These are phyloP conservation scores for Melanerpes formicivorus DNA, from an alignment of 2,113 vertebrate species.

Conservation along the genomic window DNA sequence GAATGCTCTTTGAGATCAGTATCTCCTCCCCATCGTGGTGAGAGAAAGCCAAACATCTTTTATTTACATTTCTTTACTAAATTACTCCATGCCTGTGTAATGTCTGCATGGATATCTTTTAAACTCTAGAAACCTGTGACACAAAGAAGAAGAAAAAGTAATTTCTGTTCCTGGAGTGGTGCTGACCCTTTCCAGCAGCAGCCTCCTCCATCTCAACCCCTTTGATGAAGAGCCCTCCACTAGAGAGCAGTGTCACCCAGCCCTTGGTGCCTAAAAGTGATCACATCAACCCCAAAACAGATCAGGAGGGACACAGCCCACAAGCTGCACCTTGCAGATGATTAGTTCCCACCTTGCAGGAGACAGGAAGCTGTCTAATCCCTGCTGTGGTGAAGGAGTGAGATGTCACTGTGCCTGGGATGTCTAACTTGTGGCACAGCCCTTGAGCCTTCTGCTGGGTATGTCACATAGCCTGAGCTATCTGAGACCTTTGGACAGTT, in stretches of 20 bases:
- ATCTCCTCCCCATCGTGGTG: not conserved
- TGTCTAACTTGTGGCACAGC: not conserved
- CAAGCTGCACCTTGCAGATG: not conserved
- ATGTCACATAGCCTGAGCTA: not conserved
- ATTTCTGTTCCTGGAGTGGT: not conserved
- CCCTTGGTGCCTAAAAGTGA: not conserved
- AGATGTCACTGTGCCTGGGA: not conserved
- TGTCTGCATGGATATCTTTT: rapidly evolving
- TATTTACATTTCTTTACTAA: not conserved
- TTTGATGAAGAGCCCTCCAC: not conserved
- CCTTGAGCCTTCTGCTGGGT: not conserved
- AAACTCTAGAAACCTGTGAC: not conserved
- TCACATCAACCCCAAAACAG: not conserved
- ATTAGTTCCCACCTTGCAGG: not conserved
- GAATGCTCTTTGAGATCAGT: not conserved
- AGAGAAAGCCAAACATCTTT: not conserved
- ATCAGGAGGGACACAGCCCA: not conserved
- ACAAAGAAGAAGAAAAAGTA: not conserved
- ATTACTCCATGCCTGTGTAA: not conserved
- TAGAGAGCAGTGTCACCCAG: constrained; percentile 1
- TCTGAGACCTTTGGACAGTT: not conserved
- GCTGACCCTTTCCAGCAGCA: not conserved
- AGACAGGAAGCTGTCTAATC: rapidly evolving
- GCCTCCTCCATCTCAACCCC: not conserved
- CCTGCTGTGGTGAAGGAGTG: not conserved